Evolutionary conservation across 1,140 invertebrate species (phyloP), one percentile per base, ranked within the genome.

Genomic region (Hormaphis cornu): DNA sequence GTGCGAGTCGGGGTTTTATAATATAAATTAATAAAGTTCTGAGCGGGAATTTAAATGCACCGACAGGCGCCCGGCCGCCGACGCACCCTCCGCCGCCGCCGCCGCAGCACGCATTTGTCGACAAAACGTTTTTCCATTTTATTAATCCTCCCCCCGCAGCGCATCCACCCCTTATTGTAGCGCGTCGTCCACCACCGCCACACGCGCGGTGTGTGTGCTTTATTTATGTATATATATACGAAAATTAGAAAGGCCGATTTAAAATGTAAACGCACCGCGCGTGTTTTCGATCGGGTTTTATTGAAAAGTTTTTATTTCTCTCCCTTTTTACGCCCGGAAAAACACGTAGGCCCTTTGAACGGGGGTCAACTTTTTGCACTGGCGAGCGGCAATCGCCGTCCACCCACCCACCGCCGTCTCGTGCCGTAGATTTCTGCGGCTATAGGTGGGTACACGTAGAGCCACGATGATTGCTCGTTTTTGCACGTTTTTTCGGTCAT

Each of bases 1-100:
- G 22, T 22, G n/a, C 44, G 61, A 42, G 61, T 46, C 44, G 44
- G 61, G 61, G 44, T 66, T 66, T 66, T 50, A 66, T 66, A 66
- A 66, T 66, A 66, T 66, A 66, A 66, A 66, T 66, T 66, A 66
- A 66, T 66, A 66, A 66, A 66, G 61, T 66, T 66, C 61, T 50
- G 61, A 66, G 61, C 61, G 61, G 42, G 61, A 66, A 66, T 66
- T 66, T 66, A 66, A 66, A 66, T 66, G 61, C 61, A 66, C 61
- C 61, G 61, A 66, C 61, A 66, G 61, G 61, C 61, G 61, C 46
- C 46, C 18, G 14, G 18, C 18, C 46, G 16, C 8, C 46, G 40
- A 18, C 46, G 18, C 46, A 2, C 46, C 44, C 28, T 24, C 18
- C 61, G 44, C 42, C 61, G n/a, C 59, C 37, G 37, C 35, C 33